Base-by-base conservation (phyloP, 2,888 invertebrate genomes). In the Chloroclystis v-ata region DNA sequence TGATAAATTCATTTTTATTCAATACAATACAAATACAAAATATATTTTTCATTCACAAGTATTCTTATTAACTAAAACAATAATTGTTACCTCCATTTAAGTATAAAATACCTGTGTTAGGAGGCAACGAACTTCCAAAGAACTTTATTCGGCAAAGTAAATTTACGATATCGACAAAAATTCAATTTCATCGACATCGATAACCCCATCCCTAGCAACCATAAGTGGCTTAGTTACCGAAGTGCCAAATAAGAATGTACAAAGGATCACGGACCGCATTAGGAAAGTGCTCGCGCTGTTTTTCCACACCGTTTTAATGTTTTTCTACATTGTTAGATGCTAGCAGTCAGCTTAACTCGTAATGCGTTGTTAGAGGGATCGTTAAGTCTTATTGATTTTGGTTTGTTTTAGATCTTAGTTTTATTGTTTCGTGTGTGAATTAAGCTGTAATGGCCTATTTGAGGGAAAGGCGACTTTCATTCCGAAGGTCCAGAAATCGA, bases 191-290 rank as follows among this genome's bases (percentile, higher is more conserved):
- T 30, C 30, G 13, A 30, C 13, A 33, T 32, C 32, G 32, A 32
- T 16, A 33, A 16, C 5, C 1, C 33, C 5, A 47, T 49, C 61
- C 63, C 65, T 40, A 59, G 62, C 69, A 48, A 65, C 75, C 72
- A 63, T 82, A 84, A 85, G 83, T 85, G 83, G 83, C 81, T 85
- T 85, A 82, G 84, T 85, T 85, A 82, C 77, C 69, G 73, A 72
- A 77, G 76, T 67, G 69, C 74, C 81, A 82, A 84, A 83, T 75
- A 76, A 71, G 72, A 73, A 69, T 63, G 70, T 72, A 82, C 82
- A 83, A 82, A 81, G 81, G 54, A 54, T 54, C 52, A 54, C 9
- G 13, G 29, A 47, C 49, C 49, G 60, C 53, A 56, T 57, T 57
- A 60, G 44, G 28, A 47, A 48, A 52, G 52, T 56, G 57, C 52